Evolutionary conservation across 1,140 invertebrate genomes (phyloP).

Genomic region (Hyles vespertilio): DNA sequence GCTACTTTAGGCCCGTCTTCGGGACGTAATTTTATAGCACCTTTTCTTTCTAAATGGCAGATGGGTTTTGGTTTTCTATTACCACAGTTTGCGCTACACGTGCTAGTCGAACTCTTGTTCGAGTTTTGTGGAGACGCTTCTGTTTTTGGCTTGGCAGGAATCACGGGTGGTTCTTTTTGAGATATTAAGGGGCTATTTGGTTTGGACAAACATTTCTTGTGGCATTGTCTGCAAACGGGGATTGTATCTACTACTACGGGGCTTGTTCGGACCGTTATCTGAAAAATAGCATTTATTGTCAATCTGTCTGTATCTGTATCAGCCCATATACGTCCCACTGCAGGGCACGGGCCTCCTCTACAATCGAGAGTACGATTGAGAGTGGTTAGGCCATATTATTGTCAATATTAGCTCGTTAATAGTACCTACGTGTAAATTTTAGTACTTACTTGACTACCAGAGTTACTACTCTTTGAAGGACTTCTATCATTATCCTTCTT

Average conservation of each 20-base stretch:
- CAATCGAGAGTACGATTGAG: no score
- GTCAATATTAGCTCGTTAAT: no score
- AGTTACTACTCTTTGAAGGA: constrained; percentile 83
- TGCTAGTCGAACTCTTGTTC: constrained; percentile 55
- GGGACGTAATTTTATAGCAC: constrained; percentile 66
- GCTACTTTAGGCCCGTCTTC: constrained; percentile 66
- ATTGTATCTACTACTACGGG: constrained; percentile 79
- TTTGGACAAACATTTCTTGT: constrained; percentile 81
- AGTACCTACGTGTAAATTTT: neutral
- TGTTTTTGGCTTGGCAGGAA: constrained; percentile 48
- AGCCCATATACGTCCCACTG: no score
- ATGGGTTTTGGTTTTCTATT: constrained; percentile 58
- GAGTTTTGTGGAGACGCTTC: constrained; percentile 61
- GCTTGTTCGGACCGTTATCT: constrained; percentile 83
- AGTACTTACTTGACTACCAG: constrained; percentile 80
- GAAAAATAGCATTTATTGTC: constrained; percentile 25
- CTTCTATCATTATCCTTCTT: constrained; percentile 78
- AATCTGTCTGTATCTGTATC: no score
- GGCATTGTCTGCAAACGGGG: constrained; percentile 83
- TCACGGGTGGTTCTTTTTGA: constrained; percentile 56
- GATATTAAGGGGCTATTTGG: constrained; percentile 71
- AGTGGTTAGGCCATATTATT: no score
- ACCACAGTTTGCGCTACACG: constrained; percentile 61
- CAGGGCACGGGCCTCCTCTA: no score
- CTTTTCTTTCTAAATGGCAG: constrained; percentile 66